phyloP scores from a whole-genome alignment of 2,797 vertebrate species.

The Champsocephalus esox region DNA sequence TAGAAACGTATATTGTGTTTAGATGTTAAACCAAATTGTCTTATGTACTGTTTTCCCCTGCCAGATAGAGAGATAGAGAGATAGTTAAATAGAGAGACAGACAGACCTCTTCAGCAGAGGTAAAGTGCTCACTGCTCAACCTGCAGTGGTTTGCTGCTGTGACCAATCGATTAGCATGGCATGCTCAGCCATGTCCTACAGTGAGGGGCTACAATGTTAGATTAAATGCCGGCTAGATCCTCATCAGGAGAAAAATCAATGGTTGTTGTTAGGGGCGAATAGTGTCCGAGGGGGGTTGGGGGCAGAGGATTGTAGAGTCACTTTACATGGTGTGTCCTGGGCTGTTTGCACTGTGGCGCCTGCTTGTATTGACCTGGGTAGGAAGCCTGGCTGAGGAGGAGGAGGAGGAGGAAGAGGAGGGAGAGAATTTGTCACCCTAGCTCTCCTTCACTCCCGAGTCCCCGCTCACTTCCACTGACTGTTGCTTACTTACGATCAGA shows the following conservation, averaged over 20 bases:
- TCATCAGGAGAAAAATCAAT: conserved; percentile 99
- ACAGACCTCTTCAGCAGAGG: conserved; percentile 54
- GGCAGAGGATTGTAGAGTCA: conserved; percentile 82
- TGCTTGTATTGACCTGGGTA: conserved; percentile 83
- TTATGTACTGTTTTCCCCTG: conserved; percentile 4
- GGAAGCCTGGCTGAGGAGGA: conserved; percentile 44
- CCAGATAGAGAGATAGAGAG: not conserved
- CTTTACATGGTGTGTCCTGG: conserved; percentile 85
- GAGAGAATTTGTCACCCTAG: conserved; percentile 49
- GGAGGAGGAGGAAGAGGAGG: conserved; percentile 2
- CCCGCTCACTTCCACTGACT: conserved; percentile 16
- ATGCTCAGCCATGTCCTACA: conserved; percentile 92
- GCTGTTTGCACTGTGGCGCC: conserved; percentile 81
- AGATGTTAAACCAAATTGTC: conserved; percentile 4
- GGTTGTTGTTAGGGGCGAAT: conserved; percentile 86
- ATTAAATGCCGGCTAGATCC: conserved; percentile 96
- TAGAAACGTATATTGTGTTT: conserved; percentile 43
- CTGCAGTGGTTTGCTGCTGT: conserved; percentile 57
- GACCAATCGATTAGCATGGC: conserved; percentile 95
- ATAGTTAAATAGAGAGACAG: conserved; percentile 5
- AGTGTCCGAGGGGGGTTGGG: conserved; percentile 55
- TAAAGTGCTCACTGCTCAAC: conserved; percentile 77
- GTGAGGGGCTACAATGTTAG: conserved; percentile 93
- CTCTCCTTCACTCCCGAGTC: conserved; percentile 13
- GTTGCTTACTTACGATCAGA: conserved; percentile 25